Conservation (phyloP, 2,888 invertebrate species). For the Unio delphinus region DNA sequence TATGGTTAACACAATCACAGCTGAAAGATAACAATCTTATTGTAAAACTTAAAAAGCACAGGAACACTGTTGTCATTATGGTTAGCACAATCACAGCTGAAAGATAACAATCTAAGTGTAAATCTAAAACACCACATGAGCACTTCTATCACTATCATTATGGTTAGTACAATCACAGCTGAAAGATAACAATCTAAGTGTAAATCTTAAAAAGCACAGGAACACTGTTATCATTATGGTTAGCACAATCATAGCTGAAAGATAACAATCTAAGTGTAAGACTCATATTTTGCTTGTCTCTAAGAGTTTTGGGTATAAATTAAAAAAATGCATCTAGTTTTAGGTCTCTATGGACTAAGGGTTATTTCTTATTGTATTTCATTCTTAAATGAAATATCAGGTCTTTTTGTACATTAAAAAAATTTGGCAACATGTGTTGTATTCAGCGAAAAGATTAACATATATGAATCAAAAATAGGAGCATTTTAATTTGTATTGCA, state of each 20-base stretch:
- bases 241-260: constrained; percentile 24
- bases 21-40: constrained; percentile 27
- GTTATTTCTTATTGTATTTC: no score
- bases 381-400: no score
- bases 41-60: constrained; percentile 41
- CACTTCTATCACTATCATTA: constrained; percentile 33
- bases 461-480: no score
- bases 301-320: no score
- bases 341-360: no score
- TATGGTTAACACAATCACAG: constrained; percentile 36
- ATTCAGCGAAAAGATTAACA: no score
- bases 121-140: constrained; percentile 18
- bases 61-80: constrained; percentile 27
- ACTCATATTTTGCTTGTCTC: background rate
- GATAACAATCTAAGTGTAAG: background rate
- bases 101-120: constrained; percentile 11
- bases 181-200: constrained; percentile 7
- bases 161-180: constrained; percentile 22
- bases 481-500: no score
- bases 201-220: constrained; percentile 17
- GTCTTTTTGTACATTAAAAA: no score
- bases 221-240: constrained; percentile 29
- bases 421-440: no score
- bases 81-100: constrained; percentile 25
- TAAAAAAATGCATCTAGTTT: no score